phyloP scores from a whole-genome alignment of 2,113 vertebrate species.

The Phocoena sinus region DNA sequence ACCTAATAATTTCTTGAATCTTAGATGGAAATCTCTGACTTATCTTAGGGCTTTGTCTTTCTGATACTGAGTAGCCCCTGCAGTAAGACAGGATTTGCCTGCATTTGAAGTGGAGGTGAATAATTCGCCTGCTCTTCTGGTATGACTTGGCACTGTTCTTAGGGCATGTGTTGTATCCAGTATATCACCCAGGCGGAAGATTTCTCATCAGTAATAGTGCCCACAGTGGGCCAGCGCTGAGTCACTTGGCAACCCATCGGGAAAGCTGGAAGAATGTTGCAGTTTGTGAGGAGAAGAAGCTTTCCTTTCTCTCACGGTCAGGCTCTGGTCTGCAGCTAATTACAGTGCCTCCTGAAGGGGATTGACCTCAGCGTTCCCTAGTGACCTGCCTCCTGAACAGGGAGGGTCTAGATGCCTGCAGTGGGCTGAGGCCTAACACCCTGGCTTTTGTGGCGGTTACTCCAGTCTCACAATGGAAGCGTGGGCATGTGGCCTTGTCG shows the following conservation, averaged over 20 bases:
- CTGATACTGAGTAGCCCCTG: conserved; percentile 18
- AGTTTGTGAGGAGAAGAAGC: background rate
- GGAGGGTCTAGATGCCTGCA: background rate
- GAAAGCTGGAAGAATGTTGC: conserved; percentile 54
- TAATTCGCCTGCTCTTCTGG: conserved; percentile 50
- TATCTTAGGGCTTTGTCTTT: conserved; percentile 47
- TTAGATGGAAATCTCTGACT: conserved; percentile 25
- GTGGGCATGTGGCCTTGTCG: conserved; percentile 44
- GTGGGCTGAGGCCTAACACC: background rate
- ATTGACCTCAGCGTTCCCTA: conserved; percentile 5
- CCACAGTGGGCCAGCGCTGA: conserved; percentile 51
- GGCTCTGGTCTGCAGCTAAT: conserved; percentile 50
- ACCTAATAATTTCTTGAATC: conserved; percentile 54
- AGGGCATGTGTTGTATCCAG: conserved; percentile 1
- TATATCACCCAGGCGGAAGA: conserved; percentile 48
- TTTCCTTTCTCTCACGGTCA: conserved; percentile 36
- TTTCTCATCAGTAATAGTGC: conserved; percentile 57
- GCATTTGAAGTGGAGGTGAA: conserved; percentile 55
- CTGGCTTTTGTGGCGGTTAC: background rate
- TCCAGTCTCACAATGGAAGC: conserved; percentile 47
- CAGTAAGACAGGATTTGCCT: conserved; percentile 45
- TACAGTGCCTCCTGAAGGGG: background rate
- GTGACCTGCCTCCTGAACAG: background rate
- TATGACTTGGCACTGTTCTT: conserved; percentile 58
- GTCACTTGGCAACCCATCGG: conserved; percentile 59